These are phyloP conservation scores for Coregonus ussuriensis DNA, from an alignment of 2,797 vertebrate genomes.

Conservation along the genomic window DNA sequence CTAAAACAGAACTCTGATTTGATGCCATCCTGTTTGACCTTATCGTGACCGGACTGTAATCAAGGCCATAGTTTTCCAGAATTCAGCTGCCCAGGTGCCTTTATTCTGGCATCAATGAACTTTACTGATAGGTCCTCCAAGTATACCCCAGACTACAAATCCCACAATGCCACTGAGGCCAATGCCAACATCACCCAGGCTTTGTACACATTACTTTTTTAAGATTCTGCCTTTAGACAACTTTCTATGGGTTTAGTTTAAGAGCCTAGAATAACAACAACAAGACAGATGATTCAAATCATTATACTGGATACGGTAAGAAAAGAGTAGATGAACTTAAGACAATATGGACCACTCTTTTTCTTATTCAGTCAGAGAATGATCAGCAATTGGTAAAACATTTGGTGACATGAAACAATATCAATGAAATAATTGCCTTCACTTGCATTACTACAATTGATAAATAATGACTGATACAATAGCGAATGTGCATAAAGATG, in stretches of 20 bases:
- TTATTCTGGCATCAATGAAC: background rate
- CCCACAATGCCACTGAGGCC: background rate
- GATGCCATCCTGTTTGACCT: background rate
- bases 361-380: background rate
- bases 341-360: background rate
- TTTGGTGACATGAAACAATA: slow-evolving; percentile 7
- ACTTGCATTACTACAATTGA: background rate
- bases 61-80: background rate
- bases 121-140: background rate
- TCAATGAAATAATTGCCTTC: slow-evolving; percentile 2
- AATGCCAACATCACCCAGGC: background rate
- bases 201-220: background rate
- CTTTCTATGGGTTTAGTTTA: background rate
- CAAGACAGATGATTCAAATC: background rate
- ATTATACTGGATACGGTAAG: background rate
- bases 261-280: background rate
- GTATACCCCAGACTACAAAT: background rate
- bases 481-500: no score
- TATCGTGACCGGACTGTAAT: background rate
- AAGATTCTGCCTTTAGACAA: background rate
- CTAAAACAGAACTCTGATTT: background rate
- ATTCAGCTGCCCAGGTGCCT: background rate
- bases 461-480: slow-evolving; percentile 1
- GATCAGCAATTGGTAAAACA: background rate
- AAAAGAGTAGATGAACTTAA: background rate